phyloP scores from a whole-genome alignment of 2,113 vertebrate species.

The Elephas maximus region DNA sequence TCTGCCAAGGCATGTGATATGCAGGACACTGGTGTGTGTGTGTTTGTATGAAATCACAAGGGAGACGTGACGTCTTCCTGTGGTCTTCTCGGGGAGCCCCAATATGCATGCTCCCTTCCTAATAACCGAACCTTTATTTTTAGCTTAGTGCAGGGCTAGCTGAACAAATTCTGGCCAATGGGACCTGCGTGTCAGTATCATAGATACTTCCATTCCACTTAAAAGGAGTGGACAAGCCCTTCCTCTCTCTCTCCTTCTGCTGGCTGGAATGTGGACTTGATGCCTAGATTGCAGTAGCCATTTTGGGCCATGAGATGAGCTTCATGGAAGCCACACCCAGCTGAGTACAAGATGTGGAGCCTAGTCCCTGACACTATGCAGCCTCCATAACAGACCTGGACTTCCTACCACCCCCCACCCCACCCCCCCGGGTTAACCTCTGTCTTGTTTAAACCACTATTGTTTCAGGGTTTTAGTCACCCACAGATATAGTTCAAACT shows the following conservation, averaged over 20 bases:
- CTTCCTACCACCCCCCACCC: not conserved
- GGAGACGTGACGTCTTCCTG: rapidly evolving
- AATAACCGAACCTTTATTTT: not conserved
- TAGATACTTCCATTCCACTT: not conserved
- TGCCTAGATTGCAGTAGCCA: not conserved
- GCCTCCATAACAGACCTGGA: not conserved
- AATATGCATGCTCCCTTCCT: not conserved
- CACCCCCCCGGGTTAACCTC: not conserved
- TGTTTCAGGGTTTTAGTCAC: not conserved
- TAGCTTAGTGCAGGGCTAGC: not conserved
- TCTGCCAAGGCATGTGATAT: not conserved
- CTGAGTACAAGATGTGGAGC: not conserved
- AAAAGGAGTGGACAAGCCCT: not conserved
- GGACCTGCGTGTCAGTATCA: not conserved
- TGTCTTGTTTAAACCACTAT: not conserved
- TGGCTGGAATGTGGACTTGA: not conserved
- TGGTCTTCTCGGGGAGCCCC: not conserved
- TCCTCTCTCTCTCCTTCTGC: not conserved
- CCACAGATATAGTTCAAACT: not conserved
- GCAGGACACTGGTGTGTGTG: not conserved
- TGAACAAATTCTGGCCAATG: not conserved
- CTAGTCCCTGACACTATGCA: not conserved
- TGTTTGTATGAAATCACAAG: not conserved
- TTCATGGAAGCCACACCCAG: not conserved
- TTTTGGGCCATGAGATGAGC: not conserved